A percentile compares a stretch with the other conserved stretches of the same genome.
phyloP scores from a whole-genome alignment of 1,140 invertebrate genomes.

The Drosophila funebris region DNA sequence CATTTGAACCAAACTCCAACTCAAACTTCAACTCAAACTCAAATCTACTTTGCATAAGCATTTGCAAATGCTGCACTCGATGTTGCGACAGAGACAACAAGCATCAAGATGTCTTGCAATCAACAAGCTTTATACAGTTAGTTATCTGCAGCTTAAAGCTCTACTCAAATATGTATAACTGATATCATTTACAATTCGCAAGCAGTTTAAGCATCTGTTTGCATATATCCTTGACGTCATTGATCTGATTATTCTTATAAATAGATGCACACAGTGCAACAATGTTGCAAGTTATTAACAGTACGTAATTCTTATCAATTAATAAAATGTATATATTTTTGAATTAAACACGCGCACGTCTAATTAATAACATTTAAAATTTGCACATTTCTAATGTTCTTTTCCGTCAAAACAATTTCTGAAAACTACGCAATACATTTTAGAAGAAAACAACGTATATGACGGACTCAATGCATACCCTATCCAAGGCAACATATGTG shows the following conservation, averaged over 20 bases:
- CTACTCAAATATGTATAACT: neutral
- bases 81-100: neutral
- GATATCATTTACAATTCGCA: constrained; percentile 10
- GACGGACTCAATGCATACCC: constrained; percentile 2
- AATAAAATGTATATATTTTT: neutral
- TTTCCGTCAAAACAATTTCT: neutral
- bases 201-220: neutral
- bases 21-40: too few relatives aligned
- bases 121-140: constrained; percentile 1
- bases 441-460: neutral
- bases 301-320: neutral
- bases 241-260: too few relatives aligned
- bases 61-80: neutral
- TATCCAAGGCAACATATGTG: neutral
- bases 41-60: constrained; percentile 43
- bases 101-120: constrained; percentile 1
- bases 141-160: neutral
- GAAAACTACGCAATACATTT: constrained; percentile 26
- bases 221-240: too few relatives aligned
- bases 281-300: neutral
- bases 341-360: constrained; percentile 16
- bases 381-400: constrained; percentile 13
- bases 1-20: constrained; percentile 17
- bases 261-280: too few relatives aligned
- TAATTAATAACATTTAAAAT: constrained; percentile 9